Conservation (phyloP, 2,797 vertebrate species). For the Chaunax sp. region DNA sequence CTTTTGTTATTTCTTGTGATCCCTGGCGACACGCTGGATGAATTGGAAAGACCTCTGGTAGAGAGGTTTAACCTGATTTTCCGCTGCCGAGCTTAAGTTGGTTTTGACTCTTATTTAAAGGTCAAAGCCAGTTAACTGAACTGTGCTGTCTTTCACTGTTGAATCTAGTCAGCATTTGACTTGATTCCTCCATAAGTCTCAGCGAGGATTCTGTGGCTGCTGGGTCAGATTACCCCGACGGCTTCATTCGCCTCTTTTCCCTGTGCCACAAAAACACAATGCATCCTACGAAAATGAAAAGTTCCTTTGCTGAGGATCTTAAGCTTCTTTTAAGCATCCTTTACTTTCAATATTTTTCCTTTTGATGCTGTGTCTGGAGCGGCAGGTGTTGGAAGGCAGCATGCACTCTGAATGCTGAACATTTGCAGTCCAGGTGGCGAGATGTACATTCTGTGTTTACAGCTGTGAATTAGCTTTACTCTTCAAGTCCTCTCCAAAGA, state of each 20-base stretch:
- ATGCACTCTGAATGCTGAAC: slow-evolving; percentile 47
- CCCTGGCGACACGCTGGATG: slow-evolving; percentile 52
- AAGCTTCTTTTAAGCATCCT: slow-evolving; percentile 45
- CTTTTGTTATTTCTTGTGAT: slow-evolving; percentile 66
- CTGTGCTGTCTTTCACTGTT: slow-evolving; percentile 24
- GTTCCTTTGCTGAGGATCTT: slow-evolving; percentile 44
- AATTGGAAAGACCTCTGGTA: slow-evolving; percentile 42
- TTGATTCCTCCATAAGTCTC: slow-evolving; percentile 30
- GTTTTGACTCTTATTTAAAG: slow-evolving; percentile 49
- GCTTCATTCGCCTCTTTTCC: slow-evolving; percentile 36
- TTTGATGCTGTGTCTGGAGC: slow-evolving; percentile 47
- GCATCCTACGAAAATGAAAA: slow-evolving; percentile 29
- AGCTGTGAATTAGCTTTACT: slow-evolving; percentile 29
- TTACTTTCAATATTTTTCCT: slow-evolving; percentile 18
- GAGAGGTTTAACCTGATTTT: slow-evolving; percentile 59
- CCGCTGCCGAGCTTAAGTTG: slow-evolving; percentile 34
- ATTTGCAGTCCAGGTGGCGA: slow-evolving; percentile 47
- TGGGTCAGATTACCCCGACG: slow-evolving; percentile 39
- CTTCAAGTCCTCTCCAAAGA: slow-evolving; percentile 41
- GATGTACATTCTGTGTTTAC: slow-evolving; percentile 52
- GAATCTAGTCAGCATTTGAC: slow-evolving; percentile 21
- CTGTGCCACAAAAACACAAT: slow-evolving; percentile 45
- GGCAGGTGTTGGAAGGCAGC: slow-evolving; percentile 56
- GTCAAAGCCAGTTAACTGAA: slow-evolving; percentile 57
- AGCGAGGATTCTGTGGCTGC: slow-evolving; percentile 25